Percentiles rank a stretch among this genome's conserved stretches.
Evolutionary conservation across 2,797 vertebrate genomes (phyloP).

Genomic region (Anguilla pacifica): DNA sequence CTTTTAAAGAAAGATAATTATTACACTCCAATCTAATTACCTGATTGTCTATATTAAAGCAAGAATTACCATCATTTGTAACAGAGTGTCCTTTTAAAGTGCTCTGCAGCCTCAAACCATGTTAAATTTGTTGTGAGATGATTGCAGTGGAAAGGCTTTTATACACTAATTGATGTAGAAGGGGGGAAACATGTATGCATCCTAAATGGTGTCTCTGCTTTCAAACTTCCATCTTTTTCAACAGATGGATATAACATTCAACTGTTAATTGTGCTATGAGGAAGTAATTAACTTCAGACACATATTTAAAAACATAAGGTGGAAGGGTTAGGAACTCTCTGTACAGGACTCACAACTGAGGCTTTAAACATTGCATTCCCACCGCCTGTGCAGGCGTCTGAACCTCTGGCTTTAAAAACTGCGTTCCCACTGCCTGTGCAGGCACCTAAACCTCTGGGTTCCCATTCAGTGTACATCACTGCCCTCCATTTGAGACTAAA

Average conservation of each 20-base stretch:
- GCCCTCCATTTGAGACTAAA: not conserved
- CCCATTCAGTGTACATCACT: not conserved
- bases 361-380: not conserved
- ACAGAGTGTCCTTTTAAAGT: constrained; percentile 39
- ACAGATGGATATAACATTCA: constrained; percentile 14
- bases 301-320: not conserved
- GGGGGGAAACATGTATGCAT: not conserved
- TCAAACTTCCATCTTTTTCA: constrained; percentile 9
- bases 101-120: constrained; percentile 32
- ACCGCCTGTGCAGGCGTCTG: not conserved
- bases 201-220: constrained; percentile 14
- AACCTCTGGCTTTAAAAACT: not conserved
- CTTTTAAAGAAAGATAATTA: not conserved
- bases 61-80: constrained; percentile 20
- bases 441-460: not conserved
- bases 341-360: not conserved
- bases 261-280: constrained; percentile 5
- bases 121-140: constrained; percentile 1
- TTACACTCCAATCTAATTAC: not conserved
- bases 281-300: constrained; percentile 6
- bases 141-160: not conserved
- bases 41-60: constrained; percentile 34
- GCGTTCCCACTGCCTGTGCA: not conserved
- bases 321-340: constrained; percentile 7
- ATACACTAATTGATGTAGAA: too few relatives aligned